Conservation (phyloP, 2,113 vertebrate genomes). For the Malurus melanocephalus region DNA sequence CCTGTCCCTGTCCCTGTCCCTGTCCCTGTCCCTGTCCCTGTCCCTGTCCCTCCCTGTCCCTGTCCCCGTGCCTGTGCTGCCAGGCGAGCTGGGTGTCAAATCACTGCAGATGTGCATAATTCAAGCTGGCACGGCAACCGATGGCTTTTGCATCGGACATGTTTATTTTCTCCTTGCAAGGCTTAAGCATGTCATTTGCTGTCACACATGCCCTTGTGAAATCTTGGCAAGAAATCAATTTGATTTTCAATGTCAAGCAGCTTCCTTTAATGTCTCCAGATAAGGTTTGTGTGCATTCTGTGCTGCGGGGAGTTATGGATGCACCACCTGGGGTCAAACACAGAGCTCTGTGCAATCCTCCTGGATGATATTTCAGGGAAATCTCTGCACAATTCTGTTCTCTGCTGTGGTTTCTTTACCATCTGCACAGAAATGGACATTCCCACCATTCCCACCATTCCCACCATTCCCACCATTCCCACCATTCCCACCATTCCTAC, state of each 20-base stretch:
- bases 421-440: not conserved
- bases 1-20: too few relatives aligned
- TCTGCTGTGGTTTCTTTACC: not conserved
- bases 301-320: conserved; percentile 42
- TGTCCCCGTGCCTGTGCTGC: conserved; percentile 3
- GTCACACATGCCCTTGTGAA: conserved; percentile 73
- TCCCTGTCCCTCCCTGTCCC: too few relatives aligned
- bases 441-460: too few relatives aligned
- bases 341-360: not conserved
- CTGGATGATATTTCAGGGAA: not conserved
- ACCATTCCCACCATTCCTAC: too few relatives aligned
- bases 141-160: conserved; percentile 67
- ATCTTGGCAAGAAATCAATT: conserved; percentile 78
- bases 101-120: conserved; percentile 70
- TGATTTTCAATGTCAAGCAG: conserved; percentile 66
- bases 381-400: not conserved
- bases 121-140: conserved; percentile 67
- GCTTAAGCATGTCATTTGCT: conserved; percentile 71
- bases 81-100: conserved; percentile 56
- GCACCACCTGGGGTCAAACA: conserved; percentile 55
- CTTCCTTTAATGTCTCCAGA: conserved; percentile 66
- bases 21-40: too few relatives aligned
- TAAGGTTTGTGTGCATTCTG: conserved; percentile 51
- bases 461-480: too few relatives aligned
- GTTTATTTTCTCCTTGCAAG: conserved; percentile 73